Evolutionary conservation across 1,140 invertebrate genomes (phyloP).

Genomic region (Asobara japonica): DNA sequence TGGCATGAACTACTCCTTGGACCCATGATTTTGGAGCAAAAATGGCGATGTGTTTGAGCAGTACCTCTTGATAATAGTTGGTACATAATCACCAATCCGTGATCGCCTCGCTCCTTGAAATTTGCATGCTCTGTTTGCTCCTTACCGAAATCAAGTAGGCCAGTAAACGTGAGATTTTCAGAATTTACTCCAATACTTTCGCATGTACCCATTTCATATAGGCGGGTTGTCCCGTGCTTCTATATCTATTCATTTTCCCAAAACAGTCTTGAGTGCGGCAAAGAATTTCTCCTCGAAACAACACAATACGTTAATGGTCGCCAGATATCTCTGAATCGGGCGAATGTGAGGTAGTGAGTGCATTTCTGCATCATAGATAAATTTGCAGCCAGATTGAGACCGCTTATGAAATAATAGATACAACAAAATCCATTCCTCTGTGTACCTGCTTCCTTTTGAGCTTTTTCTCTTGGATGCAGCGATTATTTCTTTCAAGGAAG

Average conservation of each 20-base stretch:
- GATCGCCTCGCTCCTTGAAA: slow-evolving; percentile 24
- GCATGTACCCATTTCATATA: slow-evolving; percentile 28
- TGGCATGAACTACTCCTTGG: not conserved
- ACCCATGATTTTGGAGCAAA: slow-evolving; percentile 17
- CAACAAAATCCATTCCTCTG: slow-evolving; percentile 37
- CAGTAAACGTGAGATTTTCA: slow-evolving; percentile 29
- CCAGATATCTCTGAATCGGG: slow-evolving; percentile 34
- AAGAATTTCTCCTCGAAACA: slow-evolving; percentile 9
- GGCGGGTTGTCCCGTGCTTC: slow-evolving; percentile 16
- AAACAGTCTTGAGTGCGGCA: not conserved
- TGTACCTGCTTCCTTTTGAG: slow-evolving; percentile 28
- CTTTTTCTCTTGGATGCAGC: slow-evolving; percentile 22
- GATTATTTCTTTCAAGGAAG: slow-evolving; percentile 28
- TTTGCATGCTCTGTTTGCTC: slow-evolving; percentile 16
- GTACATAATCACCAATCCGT: slow-evolving; percentile 29
- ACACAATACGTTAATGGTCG: slow-evolving; percentile 9
- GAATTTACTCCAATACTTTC: slow-evolving; percentile 25
- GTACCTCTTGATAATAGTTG: slow-evolving; percentile 3
- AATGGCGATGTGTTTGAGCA: slow-evolving; percentile 21
- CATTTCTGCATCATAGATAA: slow-evolving; percentile 38
- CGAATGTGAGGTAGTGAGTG: slow-evolving; percentile 33
- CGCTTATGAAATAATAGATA: slow-evolving; percentile 39
- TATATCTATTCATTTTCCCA: slow-evolving; percentile 8
- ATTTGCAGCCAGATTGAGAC: slow-evolving; percentile 35
- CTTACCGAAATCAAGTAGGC: slow-evolving; percentile 31